phyloP scores from a whole-genome alignment of 1,140 invertebrate species.

The Homarus americanus region DNA sequence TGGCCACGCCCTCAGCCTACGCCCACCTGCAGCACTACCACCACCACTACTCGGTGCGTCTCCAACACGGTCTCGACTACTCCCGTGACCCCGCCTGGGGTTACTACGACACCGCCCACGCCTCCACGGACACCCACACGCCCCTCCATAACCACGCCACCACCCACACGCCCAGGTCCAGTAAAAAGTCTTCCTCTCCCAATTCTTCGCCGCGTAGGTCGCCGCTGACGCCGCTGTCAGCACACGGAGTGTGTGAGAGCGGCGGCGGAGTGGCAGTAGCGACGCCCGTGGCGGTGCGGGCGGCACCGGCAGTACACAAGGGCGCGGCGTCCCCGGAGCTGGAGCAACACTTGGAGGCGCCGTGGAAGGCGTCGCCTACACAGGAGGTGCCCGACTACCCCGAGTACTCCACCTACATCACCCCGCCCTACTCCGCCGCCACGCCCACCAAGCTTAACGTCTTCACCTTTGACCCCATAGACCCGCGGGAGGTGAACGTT shows the following conservation, averaged over 20 bases:
- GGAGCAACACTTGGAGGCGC: conserved; percentile 52
- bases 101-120: conserved; percentile 53
- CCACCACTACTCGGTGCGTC: conserved; percentile 53
- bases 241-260: conserved; percentile 31
- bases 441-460: conserved; percentile 71
- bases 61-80: conserved; percentile 60
- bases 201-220: conserved; percentile 53
- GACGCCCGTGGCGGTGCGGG: conserved; percentile 52
- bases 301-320: conserved; percentile 51
- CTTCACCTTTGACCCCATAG: conserved; percentile 70
- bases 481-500: conserved; percentile 36
- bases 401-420: conserved; percentile 65
- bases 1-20: conserved; percentile 43
- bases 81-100: conserved; percentile 55
- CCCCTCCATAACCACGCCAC: conserved; percentile 33
- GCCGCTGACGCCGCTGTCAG: conserved; percentile 33
- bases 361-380: conserved; percentile 74
- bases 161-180: conserved; percentile 45
- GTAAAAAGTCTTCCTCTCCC: conserved; percentile 31
- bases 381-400: conserved; percentile 74
- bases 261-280: conserved; percentile 68
- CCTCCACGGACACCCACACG: conserved; percentile 16
- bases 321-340: conserved; percentile 64
- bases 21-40: conserved; percentile 61
- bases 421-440: conserved; percentile 63